Evolutionary conservation across 2,113 vertebrate species (phyloP).

Genomic region (Geococcyx californianus): DNA sequence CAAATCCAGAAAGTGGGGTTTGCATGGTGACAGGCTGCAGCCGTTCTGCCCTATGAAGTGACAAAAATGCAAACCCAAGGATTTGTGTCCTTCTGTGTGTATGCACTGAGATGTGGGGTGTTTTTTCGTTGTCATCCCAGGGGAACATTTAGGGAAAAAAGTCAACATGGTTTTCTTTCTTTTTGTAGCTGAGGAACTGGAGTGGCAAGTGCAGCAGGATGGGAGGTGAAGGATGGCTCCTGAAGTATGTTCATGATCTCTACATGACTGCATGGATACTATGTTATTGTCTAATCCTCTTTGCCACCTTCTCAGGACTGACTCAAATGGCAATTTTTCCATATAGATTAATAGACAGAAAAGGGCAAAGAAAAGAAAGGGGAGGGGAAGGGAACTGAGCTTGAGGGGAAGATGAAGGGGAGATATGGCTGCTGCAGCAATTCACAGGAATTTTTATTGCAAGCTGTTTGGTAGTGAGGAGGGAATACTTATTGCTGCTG

Average conservation of each 20-base stretch:
- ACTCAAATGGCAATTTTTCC: neutral
- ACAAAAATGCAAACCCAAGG: neutral
- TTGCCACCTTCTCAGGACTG: neutral
- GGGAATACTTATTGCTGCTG: neutral
- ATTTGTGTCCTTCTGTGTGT: neutral
- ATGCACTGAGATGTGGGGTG: accelerated
- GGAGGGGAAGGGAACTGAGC: neutral
- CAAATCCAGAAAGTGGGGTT: neutral
- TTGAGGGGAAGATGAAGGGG: neutral
- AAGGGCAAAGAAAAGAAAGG: neutral
- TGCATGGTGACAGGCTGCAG: accelerated
- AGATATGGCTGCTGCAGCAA: neutral
- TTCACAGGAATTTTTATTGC: neutral
- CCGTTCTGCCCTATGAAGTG: neutral
- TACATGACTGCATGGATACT: neutral
- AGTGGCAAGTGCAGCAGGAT: neutral
- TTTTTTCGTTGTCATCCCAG: neutral
- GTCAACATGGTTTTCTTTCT: accelerated
- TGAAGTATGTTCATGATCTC: neutral
- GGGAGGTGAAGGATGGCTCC: neutral
- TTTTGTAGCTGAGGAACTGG: neutral
- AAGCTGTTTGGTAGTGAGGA: neutral
- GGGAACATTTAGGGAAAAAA: neutral
- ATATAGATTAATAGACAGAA: neutral
- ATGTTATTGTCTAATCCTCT: neutral